Base-by-base conservation (phyloP, 2,113 vertebrate genomes). In the Cnemophilus loriae region DNA sequence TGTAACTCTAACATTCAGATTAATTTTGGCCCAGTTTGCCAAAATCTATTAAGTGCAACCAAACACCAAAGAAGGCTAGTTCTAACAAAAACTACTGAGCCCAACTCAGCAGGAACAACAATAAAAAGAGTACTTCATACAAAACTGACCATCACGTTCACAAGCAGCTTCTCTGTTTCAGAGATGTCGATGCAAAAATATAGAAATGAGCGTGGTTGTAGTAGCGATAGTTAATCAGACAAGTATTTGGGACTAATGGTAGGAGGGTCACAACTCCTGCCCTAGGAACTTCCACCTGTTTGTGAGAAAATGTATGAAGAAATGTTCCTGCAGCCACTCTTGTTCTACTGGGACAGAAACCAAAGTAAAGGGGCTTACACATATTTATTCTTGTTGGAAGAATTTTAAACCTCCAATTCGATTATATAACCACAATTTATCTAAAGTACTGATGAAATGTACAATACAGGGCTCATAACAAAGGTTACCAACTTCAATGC, bases 211-310 rank as follows among this genome's bases (percentile, higher is more conserved):
- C 4, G 3, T 13, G 5, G 19, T 7, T 47, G 8, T 6, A 65
- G 33, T 6, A 79, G 32, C 1, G 0, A 52, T 3, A 69, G 26
- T 1, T 27, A 10, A 60, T 22, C 8, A n/a, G 7, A 7, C 2
- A 82, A 70, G 11, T 52, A 60, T 35, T 47, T 70, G 16, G 23
- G 30, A 65, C 14, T 71, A 73, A 33, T 15, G 41, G 16, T 12
- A 84, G 52, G 13, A 65, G 8, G 6, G 23, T 52, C 46, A 91
- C 18, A 84, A 37, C 14, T 89, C n/a, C n/a, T 63, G 27, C 39
- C 42, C 13, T 71, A 37, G 7, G 17, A 87, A 63, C 6, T 77
- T 77, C 6, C 37, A 69, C 9, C 8, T 6, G 7, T 47, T 56
- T 52, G 12, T 65, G n/a, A 87, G 6, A 35, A 89, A 84, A 41